Conservation (phyloP, 2,888 invertebrate genomes). For the Strigamia crassipes region DNA sequence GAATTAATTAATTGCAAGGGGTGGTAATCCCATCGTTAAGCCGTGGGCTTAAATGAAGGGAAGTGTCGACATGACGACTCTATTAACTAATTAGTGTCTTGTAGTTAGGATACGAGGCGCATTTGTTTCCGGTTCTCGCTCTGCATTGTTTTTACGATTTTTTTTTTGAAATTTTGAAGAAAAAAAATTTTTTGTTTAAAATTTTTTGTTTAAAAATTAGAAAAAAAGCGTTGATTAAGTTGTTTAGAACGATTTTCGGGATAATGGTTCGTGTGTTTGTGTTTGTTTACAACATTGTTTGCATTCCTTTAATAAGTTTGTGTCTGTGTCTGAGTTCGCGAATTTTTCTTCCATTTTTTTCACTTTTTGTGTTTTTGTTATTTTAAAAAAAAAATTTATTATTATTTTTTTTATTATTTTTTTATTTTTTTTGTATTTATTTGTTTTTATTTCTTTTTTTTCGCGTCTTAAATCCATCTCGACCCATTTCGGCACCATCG, state of each 20-base stretch:
- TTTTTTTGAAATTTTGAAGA: too few relatives aligned
- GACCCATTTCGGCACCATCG: conserved; percentile 27
- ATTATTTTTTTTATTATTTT: too few relatives aligned
- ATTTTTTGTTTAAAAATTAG: too few relatives aligned
- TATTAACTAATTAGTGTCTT: conserved; percentile 2
- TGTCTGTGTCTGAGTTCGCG: neutral
- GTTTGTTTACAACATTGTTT: too few relatives aligned
- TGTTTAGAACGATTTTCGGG: neutral
- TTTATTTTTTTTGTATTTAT: neutral
- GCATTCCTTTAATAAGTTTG: too few relatives aligned
- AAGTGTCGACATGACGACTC: conserved; percentile 10
- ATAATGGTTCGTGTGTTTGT: neutral
- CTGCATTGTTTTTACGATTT: too few relatives aligned
- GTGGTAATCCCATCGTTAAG: conserved; percentile 10
- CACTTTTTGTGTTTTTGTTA: neutral
- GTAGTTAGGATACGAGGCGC: neutral
- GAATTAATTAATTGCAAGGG: conserved; percentile 10
- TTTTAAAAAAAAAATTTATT: too few relatives aligned
- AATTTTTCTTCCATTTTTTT: neutral
- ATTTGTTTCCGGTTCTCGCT: too few relatives aligned
- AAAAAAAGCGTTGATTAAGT: too few relatives aligned
- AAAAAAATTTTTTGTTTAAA: too few relatives aligned
- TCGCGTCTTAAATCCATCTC: neutral
- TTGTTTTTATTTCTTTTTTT: conserved; percentile 6
- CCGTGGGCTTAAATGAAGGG: neutral